Evolutionary conservation across 1,140 invertebrate species (phyloP).

Genomic region (Littorina saxatilis): DNA sequence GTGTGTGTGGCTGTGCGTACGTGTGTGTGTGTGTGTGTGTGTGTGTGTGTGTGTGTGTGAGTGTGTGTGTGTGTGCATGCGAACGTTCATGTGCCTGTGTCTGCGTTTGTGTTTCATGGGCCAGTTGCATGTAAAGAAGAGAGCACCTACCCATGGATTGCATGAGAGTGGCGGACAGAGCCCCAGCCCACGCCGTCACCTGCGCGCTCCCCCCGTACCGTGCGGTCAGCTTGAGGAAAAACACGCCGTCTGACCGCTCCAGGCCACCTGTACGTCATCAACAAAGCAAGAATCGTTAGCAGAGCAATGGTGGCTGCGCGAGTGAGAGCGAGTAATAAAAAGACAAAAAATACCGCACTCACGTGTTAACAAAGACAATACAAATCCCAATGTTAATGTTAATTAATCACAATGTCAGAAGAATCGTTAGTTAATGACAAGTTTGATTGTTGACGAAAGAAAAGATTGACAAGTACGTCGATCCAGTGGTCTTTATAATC

Average conservation of each 20-base stretch:
- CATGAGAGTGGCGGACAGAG: slow-evolving; percentile 51
- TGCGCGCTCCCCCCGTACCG: slow-evolving; percentile 55
- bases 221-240: slow-evolving; percentile 58
- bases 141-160: slow-evolving; percentile 53
- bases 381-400: too few relatives aligned
- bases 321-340: neutral
- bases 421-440: too few relatives aligned
- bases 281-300: neutral
- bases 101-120: neutral
- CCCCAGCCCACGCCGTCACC: slow-evolving; percentile 62
- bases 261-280: slow-evolving; percentile 54
- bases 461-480: too few relatives aligned
- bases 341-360: too few relatives aligned
- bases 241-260: slow-evolving; percentile 62
- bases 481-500: too few relatives aligned
- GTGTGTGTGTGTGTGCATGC: neutral
- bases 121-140: neutral
- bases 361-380: too few relatives aligned
- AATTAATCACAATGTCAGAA: too few relatives aligned
- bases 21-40: neutral
- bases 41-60: neutral
- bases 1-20: neutral
- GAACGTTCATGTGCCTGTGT: neutral
- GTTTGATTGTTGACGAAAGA: too few relatives aligned
- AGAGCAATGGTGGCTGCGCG: too few relatives aligned